A percentile compares a stretch with the other conserved stretches of the same genome.
Evolutionary conservation across 2,888 invertebrate genomes (phyloP).

Genomic region (Augiades crinisus): DNA sequence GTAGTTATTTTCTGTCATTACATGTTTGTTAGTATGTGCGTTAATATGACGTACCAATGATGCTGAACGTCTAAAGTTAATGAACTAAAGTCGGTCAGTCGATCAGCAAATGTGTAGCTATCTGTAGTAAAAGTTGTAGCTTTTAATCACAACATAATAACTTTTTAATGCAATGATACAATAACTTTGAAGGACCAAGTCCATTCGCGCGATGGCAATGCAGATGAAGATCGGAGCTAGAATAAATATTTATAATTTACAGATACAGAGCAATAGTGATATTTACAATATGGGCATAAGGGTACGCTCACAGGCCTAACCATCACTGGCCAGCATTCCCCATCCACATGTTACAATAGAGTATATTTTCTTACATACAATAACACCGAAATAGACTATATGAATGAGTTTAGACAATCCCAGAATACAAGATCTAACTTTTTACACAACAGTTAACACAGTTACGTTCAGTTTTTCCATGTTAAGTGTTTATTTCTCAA

Average conservation of each 20-base stretch:
- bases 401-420: slow-evolving; percentile 76
- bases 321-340: slow-evolving; percentile 42
- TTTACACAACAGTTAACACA: slow-evolving; percentile 69
- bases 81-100: too few relatives aligned
- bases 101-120: too few relatives aligned
- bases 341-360: slow-evolving; percentile 71
- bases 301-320: slow-evolving; percentile 28
- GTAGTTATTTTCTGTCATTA: too few relatives aligned
- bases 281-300: slow-evolving; percentile 4
- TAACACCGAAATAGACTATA: slow-evolving; percentile 73
- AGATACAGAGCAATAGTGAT: slow-evolving; percentile 20
- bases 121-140: too few relatives aligned
- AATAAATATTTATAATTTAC: slow-evolving; percentile 19
- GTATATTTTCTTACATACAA: slow-evolving; percentile 77
- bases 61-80: too few relatives aligned
- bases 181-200: too few relatives aligned
- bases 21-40: too few relatives aligned
- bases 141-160: too few relatives aligned
- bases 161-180: too few relatives aligned
- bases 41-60: too few relatives aligned
- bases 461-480: slow-evolving; percentile 52
- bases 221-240: slow-evolving; percentile 2
- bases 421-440: slow-evolving; percentile 81
- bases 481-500: slow-evolving; percentile 43
- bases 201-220: slow-evolving; percentile 7